phyloP scores from a whole-genome alignment of 30 jellyfish, hydroid and myxozoan species.

The Rhopilema esculentum region DNA sequence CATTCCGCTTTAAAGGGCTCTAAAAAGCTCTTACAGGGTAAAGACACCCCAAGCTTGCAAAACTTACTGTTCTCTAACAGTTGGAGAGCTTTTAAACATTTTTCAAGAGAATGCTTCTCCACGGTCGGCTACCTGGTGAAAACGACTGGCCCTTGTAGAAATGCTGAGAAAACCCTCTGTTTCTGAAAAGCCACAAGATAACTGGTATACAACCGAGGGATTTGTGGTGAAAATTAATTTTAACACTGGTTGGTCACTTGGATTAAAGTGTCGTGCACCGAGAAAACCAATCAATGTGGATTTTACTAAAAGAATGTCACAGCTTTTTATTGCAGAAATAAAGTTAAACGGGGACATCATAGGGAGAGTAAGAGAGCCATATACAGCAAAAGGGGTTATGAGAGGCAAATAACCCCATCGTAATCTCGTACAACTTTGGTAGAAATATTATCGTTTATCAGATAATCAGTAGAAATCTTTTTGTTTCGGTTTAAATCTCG shows the following conservation, averaged over 20 bases:
- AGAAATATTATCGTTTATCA: too few species aligned
- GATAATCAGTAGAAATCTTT: too few species aligned
- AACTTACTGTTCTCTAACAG: too few species aligned
- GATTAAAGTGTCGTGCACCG: neutral
- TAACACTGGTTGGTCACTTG: neutral
- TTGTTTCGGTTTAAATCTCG: too few species aligned
- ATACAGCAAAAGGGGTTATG: too few species aligned
- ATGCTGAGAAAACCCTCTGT: neutral
- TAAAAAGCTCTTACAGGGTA: too few species aligned
- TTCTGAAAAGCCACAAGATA: neutral
- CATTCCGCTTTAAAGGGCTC: too few species aligned
- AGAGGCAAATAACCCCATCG: too few species aligned
- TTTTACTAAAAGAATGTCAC: neutral
- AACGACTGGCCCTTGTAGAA: neutral
- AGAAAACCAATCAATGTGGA: neutral
- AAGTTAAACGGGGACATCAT: neutral
- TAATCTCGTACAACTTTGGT: too few species aligned
- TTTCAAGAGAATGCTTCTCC: neutral
- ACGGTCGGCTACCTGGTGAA: neutral
- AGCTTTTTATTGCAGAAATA: neutral
- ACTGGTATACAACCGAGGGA: conserved; percentile 8
- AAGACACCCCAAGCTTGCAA: too few species aligned
- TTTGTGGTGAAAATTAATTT: conserved; percentile 16
- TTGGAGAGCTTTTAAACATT: neutral
- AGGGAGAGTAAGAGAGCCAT: too few species aligned